Base-by-base conservation (phyloP, 2,888 invertebrate genomes). In the Tetragonula carbonaria region DNA sequence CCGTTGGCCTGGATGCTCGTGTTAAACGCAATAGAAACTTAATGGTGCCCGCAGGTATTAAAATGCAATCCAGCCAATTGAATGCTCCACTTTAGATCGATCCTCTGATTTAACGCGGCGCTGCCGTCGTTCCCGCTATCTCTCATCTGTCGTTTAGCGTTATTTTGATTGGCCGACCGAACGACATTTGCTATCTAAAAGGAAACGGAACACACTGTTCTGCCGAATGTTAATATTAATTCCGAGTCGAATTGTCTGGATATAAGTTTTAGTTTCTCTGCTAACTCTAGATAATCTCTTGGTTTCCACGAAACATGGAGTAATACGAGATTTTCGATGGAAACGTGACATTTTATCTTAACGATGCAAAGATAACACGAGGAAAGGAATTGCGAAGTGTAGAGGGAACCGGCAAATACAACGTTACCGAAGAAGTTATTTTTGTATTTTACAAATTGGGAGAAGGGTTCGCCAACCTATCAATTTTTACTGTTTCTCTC, bases 1-100 rank as follows among this genome's bases (percentile, higher is more conserved):
- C 67, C n/a, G 33, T 28, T 28, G 50, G 28, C 51, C 55, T 23
- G 51, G 74, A 59, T 71, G 63, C 57, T 33, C 51, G 51, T 74
- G 84, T 78, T 67, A 75, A 84, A 78, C 66, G 78, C 67, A 63
- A 84, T 72, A 72, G 78, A 84, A 84, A 84, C 74, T 84, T 84
- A 78, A 78, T 79, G 79, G 68, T 66, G 62, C 62, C 62, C 84
- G 63, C 66, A 51, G 74, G 74, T 66, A 79, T 84, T 84, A 84
- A 84, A 84, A 71, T 68, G 66, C 84, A 67, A 79, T 84, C 74
- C 74, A 38, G 57, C 74, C 45, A 84, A 84, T 84, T 79, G 84
- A 75, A 79, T 51, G 23, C 53, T 4, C 38, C 50, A 62, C 62
- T 53, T 71, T 50, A 57, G 53, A 83, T 57, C 84, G 51, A 75